phyloP scores from a whole-genome alignment of 2,797 vertebrate species.

The Mormyrops attenuatus region DNA sequence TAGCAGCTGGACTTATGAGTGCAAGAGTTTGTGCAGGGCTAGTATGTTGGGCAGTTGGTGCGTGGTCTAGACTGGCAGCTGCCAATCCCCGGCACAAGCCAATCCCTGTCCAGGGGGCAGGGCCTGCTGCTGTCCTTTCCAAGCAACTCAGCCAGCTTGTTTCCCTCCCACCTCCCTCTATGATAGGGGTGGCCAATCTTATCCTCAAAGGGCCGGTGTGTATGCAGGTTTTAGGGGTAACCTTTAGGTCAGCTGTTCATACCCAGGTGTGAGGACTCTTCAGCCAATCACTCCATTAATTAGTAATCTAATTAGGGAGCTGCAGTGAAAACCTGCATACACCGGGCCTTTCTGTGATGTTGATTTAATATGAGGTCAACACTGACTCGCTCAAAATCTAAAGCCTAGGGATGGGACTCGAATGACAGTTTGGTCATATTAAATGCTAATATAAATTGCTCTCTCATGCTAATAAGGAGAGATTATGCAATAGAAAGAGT shows the following conservation, averaged over 20 bases:
- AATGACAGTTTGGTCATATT: background rate
- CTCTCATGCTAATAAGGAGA: background rate
- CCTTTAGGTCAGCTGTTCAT: background rate
- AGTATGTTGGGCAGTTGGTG: background rate
- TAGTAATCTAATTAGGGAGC: background rate
- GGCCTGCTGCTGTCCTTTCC: background rate
- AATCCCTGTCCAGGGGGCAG: background rate
- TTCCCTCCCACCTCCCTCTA: background rate
- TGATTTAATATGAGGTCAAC: background rate
- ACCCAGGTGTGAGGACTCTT: background rate
- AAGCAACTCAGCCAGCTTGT: background rate
- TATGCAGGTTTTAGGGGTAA: background rate
- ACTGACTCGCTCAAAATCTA: background rate
- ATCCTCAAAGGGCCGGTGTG: background rate
- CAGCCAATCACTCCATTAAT: background rate
- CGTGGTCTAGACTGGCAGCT: background rate
- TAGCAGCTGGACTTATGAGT: background rate
- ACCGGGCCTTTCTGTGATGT: background rate
- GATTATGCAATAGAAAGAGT: background rate
- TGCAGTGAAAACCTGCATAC: background rate
- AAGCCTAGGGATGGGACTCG: background rate
- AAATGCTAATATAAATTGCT: background rate
- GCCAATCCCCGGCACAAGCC: background rate
- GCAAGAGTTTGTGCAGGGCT: background rate
- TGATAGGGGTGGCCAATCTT: background rate